Evolutionary conservation across 2,113 vertebrate genomes (phyloP).

Genomic region (Oryzias javanicus): DNA sequence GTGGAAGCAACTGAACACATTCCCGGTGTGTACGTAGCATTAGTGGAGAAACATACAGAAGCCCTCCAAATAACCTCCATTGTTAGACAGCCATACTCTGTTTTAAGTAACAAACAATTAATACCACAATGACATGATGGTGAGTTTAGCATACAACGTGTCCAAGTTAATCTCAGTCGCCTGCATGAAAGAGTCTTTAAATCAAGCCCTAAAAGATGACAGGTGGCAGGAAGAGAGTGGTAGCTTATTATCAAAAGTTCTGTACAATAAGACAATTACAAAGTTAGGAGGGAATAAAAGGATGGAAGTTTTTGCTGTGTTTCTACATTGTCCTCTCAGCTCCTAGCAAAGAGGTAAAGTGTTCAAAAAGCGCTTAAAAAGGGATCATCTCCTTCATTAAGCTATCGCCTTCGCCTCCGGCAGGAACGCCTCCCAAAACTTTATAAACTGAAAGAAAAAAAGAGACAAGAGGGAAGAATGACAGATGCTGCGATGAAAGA

Average conservation of each 20-base stretch:
- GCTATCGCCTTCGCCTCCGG: slow-evolving; percentile 97
- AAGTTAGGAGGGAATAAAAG: slow-evolving; percentile 44
- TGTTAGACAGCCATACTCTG: slow-evolving; percentile 30
- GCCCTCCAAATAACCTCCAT: slow-evolving; percentile 50
- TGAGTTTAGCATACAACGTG: slow-evolving; percentile 25
- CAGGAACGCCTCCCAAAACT: slow-evolving; percentile 97
- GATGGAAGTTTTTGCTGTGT: slow-evolving; percentile 54
- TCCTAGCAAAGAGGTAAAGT: slow-evolving; percentile 79
- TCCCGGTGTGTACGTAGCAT: too few relatives aligned
- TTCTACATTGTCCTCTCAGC: slow-evolving; percentile 62
- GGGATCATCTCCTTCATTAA: slow-evolving; percentile 71
- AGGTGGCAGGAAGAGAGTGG: slow-evolving; percentile 26
- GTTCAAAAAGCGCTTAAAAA: slow-evolving; percentile 34
- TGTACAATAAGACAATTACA: slow-evolving; percentile 46
- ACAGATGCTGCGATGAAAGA: background rate
- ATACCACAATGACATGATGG: slow-evolving; percentile 13
- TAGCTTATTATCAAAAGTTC: slow-evolving; percentile 51
- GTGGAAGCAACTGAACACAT: too few relatives aligned
- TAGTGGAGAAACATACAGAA: slow-evolving; percentile 56
- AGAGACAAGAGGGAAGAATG: slow-evolving; percentile 12
- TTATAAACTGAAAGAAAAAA: slow-evolving; percentile 82
- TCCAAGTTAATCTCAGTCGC: slow-evolving; percentile 21
- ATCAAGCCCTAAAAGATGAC: slow-evolving; percentile 32
- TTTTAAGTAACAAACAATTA: slow-evolving; percentile 41
- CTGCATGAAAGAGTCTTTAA: slow-evolving; percentile 12